Evolutionary conservation across 1,140 invertebrate genomes (phyloP).

Genomic region (Bombyx mandarina): DNA sequence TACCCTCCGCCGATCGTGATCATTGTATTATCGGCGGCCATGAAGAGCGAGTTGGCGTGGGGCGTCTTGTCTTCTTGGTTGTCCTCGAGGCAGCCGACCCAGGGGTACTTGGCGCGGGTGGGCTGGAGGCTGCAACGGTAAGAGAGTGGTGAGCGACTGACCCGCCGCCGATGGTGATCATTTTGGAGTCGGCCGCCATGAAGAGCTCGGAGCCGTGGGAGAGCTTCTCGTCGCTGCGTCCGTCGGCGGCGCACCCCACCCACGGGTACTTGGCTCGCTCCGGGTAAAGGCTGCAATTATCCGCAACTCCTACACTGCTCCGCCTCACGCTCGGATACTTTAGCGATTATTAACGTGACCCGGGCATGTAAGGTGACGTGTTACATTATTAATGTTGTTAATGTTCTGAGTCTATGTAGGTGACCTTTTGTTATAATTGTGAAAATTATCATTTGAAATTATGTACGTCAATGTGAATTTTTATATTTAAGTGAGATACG

Average conservation of each 20-base stretch:
- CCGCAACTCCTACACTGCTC: not conserved
- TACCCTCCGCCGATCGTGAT: conserved; percentile 79
- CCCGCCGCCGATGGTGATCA: conserved; percentile 85
- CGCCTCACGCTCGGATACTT: too few species aligned
- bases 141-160: conserved; percentile 20
- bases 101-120: conserved; percentile 88
- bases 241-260: conserved; percentile 76
- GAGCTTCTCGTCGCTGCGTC: conserved; percentile 70
- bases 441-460: too few species aligned
- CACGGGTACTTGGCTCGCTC: conserved; percentile 92
- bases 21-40: conserved; percentile 93
- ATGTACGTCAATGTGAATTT: too few species aligned
- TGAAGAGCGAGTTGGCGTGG: conserved; percentile 90
- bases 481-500: too few species aligned
- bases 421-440: too few species aligned
- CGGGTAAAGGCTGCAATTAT: conserved; percentile 78
- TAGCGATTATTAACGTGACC: too few species aligned
- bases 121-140: conserved; percentile 77
- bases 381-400: not conserved
- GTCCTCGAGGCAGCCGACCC: conserved; percentile 81
- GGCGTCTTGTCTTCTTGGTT: conserved; percentile 72
- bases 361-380: not conserved
- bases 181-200: conserved; percentile 94
- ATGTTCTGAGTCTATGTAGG: not conserved
- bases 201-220: conserved; percentile 92